phyloP scores from a whole-genome alignment of 1,140 invertebrate species.

The Euschistus heros region DNA sequence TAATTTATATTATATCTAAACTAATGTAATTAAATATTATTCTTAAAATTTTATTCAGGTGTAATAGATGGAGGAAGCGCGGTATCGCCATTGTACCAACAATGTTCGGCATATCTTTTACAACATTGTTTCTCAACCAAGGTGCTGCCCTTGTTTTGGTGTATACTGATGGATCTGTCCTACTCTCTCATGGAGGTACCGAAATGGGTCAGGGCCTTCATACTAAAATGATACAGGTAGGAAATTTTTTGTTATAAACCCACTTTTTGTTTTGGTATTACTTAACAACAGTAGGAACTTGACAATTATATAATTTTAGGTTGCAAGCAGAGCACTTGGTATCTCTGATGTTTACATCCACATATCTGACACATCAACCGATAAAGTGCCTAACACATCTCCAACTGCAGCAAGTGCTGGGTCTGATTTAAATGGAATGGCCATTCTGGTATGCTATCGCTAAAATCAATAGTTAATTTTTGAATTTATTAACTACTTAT shows the following conservation, averaged over 20 bases:
- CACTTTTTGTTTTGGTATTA: not conserved
- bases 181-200: conserved; percentile 81
- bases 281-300: too few relatives aligned
- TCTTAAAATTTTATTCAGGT: not conserved
- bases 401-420: conserved; percentile 83
- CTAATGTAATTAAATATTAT: conserved; percentile 4
- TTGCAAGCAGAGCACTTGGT: conserved; percentile 60
- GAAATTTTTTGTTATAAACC: not conserved
- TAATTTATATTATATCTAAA: conserved; percentile 5
- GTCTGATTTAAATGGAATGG: conserved; percentile 93
- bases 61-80: conserved; percentile 74
- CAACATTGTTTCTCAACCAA: conserved; percentile 72
- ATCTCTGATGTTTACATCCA: conserved; percentile 69
- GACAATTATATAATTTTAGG: conserved; percentile 33
- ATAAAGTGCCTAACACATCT: conserved; percentile 90
- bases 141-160: conserved; percentile 78
- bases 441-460: conserved; percentile 69
- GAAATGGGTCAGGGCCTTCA: conserved; percentile 96
- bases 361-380: conserved; percentile 78
- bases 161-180: conserved; percentile 83
- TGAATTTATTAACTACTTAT: too few relatives aligned
- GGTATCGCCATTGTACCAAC: conserved; percentile 79
- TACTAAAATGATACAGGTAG: conserved; percentile 86
- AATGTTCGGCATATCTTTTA: conserved; percentile 84
- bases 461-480: too few relatives aligned